Base-by-base conservation (phyloP, 2,888 invertebrate genomes). In the Oligia latruncula region DNA sequence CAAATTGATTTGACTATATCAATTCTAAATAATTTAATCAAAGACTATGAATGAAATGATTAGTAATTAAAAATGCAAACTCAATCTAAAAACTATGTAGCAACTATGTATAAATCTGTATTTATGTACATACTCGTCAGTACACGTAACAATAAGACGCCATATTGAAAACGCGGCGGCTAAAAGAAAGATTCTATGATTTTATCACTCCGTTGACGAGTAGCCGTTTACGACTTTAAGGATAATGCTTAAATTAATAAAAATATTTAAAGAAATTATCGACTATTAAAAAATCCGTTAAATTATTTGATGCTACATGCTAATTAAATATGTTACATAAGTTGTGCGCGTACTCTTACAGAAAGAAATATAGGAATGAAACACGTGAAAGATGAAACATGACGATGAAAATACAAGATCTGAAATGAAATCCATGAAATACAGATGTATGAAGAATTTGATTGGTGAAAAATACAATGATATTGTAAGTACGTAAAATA, bases 181-280 rank as follows among this genome's bases (percentile, higher is more conserved):
- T 82, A 80, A 85, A 77, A 84, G 80, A 87, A 90, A 90, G 72
- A 64, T 9, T 88, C 90, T 93, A 93, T 90, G 90, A 90, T 93
- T 93, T 93, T 95, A 96, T 96, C 96, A 95, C 95, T 95, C 93
- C 82, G 90, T 95, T 95, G 95, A 95, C 95, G 95, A 96, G 96
- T 93, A 93, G 90, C 88, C 90, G 74, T 84, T 82, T 89, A 92
- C 89, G 91, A 90, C 92, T 90, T 90, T 87, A 89, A 83, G 81
- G 79, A 86, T 84, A 88, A 88, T 68, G 72, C 89, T 85, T 86
- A 89, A 86, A 86, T 80, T 76, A 80, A 77, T 77, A 66, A 68
- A 67, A 81, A 83, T 82, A 86, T 70, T 68, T 60, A 78, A 83
- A 70, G 55, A 82, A 89, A 81, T 68, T 88, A 89, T 79, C 35